phyloP scores from a whole-genome alignment of 2,888 invertebrate species.

The Lottia scabra region DNA sequence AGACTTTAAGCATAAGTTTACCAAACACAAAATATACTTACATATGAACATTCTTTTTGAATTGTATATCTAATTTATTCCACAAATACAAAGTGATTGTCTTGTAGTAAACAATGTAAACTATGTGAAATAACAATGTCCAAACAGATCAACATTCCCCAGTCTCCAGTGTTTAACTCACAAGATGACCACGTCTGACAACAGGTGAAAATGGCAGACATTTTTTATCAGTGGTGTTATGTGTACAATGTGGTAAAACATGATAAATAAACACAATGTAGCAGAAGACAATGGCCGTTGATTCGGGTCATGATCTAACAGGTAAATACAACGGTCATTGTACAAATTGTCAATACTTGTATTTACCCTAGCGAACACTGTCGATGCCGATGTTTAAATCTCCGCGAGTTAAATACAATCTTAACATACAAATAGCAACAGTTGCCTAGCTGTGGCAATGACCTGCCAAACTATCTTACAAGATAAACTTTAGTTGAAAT shows the following conservation, averaged over 20 bases:
- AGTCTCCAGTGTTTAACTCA: too few species aligned
- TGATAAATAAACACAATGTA: not conserved
- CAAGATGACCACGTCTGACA: not conserved
- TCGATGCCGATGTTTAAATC: constrained; percentile 2
- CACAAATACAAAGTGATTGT: too few species aligned
- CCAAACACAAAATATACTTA: too few species aligned
- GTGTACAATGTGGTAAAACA: not conserved
- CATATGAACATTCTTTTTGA: too few species aligned
- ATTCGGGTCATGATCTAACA: constrained; percentile 1
- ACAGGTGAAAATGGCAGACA: not conserved
- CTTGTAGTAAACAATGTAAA: too few species aligned
- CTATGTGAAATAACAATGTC: too few species aligned
- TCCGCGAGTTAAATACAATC: not conserved
- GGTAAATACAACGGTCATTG: not conserved
- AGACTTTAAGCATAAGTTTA: too few species aligned
- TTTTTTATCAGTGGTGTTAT: not conserved
- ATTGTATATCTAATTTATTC: too few species aligned
- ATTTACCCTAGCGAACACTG: not conserved
- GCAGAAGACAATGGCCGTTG: not conserved
- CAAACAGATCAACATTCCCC: too few species aligned
- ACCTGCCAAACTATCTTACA: too few species aligned
- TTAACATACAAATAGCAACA: not conserved
- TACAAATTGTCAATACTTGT: constrained; percentile 2
- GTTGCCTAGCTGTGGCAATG: not conserved
- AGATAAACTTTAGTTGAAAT: too few species aligned